Conservation (phyloP, 2,113 vertebrate genomes). For the Poecilia latipinna region DNA sequence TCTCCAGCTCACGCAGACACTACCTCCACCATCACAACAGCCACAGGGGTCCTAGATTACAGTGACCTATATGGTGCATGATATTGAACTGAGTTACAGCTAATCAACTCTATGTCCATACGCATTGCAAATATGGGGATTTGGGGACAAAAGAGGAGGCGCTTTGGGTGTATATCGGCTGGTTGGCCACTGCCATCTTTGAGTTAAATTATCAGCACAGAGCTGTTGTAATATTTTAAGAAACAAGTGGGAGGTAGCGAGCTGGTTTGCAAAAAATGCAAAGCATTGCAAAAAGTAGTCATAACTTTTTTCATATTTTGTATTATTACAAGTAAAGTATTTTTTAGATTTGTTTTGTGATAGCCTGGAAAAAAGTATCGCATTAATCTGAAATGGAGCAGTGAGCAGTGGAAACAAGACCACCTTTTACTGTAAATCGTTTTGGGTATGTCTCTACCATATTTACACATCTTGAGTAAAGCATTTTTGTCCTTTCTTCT, state of each 20-base stretch:
- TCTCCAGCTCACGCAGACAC: slow-evolving; percentile 11
- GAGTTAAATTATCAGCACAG: neutral
- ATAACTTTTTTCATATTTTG: too few relatives aligned
- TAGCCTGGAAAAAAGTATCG: too few relatives aligned
- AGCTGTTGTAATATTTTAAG: neutral
- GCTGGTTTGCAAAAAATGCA: neutral
- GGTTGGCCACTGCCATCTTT: slow-evolving; percentile 27
- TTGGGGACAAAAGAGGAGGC: slow-evolving; percentile 48
- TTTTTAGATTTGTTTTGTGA: too few relatives aligned
- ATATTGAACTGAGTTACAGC: slow-evolving; percentile 73
- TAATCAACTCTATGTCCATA: slow-evolving; percentile 68
- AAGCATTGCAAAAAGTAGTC: too few relatives aligned
- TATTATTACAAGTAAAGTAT: too few relatives aligned
- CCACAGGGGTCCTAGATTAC: slow-evolving; percentile 61
- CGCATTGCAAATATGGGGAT: slow-evolving; percentile 47
- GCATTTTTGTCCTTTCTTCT: too few relatives aligned
- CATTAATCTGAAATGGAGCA: too few relatives aligned
- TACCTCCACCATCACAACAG: slow-evolving; percentile 4
- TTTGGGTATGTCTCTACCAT: too few relatives aligned
- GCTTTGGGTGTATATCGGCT: slow-evolving; percentile 48
- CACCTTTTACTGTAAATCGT: too few relatives aligned
- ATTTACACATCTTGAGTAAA: neutral
- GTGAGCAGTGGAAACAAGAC: too few relatives aligned
- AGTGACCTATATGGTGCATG: slow-evolving; percentile 75
- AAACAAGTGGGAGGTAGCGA: slow-evolving; percentile 9